Evolutionary conservation across 1,140 invertebrate genomes (phyloP).

Genomic region (Trichoplusia ni): DNA sequence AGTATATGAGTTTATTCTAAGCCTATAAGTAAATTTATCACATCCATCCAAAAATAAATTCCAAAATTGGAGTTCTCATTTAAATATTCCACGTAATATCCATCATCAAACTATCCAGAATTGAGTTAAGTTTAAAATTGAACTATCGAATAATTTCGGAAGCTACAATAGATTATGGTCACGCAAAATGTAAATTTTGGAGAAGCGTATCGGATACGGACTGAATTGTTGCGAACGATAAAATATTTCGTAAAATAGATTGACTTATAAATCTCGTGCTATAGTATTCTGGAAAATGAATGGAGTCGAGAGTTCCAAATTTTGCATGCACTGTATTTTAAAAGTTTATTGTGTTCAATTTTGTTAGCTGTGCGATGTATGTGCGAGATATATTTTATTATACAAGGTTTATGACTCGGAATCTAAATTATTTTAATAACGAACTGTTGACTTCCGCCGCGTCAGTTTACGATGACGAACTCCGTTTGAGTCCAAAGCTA

Average conservation of each 20-base stretch:
- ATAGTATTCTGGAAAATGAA: neutral
- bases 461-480: too few relatives aligned
- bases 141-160: slow-evolving; percentile 2
- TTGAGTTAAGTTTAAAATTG: slow-evolving; percentile 19
- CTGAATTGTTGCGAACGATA: slow-evolving; percentile 6
- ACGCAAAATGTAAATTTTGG: slow-evolving; percentile 28
- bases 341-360: neutral
- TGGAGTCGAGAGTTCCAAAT: neutral
- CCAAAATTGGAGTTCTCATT: neutral
- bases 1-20: too few relatives aligned
- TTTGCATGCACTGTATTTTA: neutral
- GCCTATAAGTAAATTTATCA: too few relatives aligned
- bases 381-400: too few relatives aligned
- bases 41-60: neutral
- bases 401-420: too few relatives aligned
- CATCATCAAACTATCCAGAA: neutral
- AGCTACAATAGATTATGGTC: slow-evolving; percentile 16
- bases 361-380: neutral
- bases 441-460: too few relatives aligned
- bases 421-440: too few relatives aligned
- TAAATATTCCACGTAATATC: slow-evolving; percentile 1
- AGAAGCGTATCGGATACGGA: slow-evolving; percentile 21
- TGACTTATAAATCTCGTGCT: slow-evolving; percentile 26
- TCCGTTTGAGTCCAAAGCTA: too few relatives aligned
- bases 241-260: slow-evolving; percentile 25